Evolutionary conservation across 2,888 invertebrate species (phyloP), one percentile per base, ranked within the genome.

Genomic region (Drosophila borborema): DNA sequence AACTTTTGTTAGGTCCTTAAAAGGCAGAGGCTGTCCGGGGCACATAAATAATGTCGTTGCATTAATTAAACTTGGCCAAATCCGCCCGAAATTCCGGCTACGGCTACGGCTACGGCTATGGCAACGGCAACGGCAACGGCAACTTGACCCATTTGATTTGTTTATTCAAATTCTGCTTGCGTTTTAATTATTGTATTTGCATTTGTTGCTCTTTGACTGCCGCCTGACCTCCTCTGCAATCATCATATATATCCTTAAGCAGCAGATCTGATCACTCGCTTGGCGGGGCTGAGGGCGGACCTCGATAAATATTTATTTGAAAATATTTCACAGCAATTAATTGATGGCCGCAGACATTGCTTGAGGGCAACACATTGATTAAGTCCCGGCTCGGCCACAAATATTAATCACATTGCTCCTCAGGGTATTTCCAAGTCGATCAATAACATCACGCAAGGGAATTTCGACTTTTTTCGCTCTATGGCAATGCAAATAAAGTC

Each of bases 121-220:
- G n/a, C n/a, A n/a, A n/a, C n/a, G n/a, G n/a, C n/a, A n/a, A n/a
- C n/a, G n/a, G n/a, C n/a, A 28, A 28, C 28, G 6, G 34, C 49
- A 59, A 43, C 60, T 64, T 64, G 31, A 51, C 31, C 54, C 46
- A 56, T 28, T 20, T 53, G 46, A 28, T 66, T 82, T 81, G 75
- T 75, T 87, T 85, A 81, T 81, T 78, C 73, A 78, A 62, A 70
- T 78, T 75, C 71, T 51, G 56, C 46, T 72, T 81, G 81, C 78
- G 78, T 82, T 83, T 82, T 72, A 85, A 81, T 81, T 81, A 78
- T 85, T 82, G 67, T 73, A 81, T 87, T 87, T 85, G 75, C 82
- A 84, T 87, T 81, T 78, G 46, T 46, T 60, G 55, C 46, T 51
- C 23, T 58, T 63, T 60, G 31, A n/a, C 43, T 43, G 23, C 45